Base-by-base conservation (phyloP, 2,888 invertebrate species). In the Perithous albicinctus region DNA sequence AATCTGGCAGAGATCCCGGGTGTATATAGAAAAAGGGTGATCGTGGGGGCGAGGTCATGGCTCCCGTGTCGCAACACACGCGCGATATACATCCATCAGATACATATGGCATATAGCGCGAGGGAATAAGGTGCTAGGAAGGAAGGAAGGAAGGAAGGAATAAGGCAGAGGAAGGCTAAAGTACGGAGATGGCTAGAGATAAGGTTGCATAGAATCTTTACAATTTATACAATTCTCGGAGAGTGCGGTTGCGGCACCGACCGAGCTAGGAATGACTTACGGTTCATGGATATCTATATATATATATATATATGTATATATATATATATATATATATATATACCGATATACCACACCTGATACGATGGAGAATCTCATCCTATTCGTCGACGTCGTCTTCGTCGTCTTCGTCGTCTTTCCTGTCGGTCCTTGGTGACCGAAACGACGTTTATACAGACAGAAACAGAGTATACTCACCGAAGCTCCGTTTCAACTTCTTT, bases 1-100 rank as follows among this genome's bases (percentile, higher is more conserved):
- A 69, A 69, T 67, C 81, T 73, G 81, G 81, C 73, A 78, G 69
- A 78, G 63, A 69, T 81, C 78, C 77, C 80, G 59, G 26, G 8
- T 29, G 54, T n/a, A n/a, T n/a, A n/a, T n/a, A n/a, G n/a, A n/a
- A n/a, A 26, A 15, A 56, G 56, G 48, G 32, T 32, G 32, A 59
- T 59, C 29, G 59, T 18, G 35, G 10, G 59, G 59, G 59, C 32
- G 35, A 18, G 59, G 59, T 59, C 59, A 32, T 59, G 23, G 74
- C 43, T 10, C 64, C 12, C 67, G 70, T 64, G 75, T 69, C 66
- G 43, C 64, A 56, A 66, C 76, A 74, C 46, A 20, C 32, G 64
- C 48, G 64, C 67, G 51, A 51, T 64, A 43, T 43, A 51, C 32
- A 78, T 74, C 78, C 35, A 69, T 46, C 67, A 15, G 67, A 78